Evolutionary conservation across 2,888 invertebrate species (phyloP).

Genomic region (Heteropelma amictum): DNA sequence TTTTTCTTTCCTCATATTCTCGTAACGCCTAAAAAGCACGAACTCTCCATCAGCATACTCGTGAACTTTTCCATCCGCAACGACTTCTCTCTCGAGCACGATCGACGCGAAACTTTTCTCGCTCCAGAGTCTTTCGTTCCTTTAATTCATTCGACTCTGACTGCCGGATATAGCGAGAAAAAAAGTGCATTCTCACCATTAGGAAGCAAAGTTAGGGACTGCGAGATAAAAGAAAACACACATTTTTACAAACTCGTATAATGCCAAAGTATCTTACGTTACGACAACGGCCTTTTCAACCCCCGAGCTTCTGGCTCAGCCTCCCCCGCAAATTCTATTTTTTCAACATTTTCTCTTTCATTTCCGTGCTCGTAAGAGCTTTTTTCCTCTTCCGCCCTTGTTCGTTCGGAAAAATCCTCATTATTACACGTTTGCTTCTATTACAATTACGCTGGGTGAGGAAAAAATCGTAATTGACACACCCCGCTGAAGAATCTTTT

Average conservation of each 20-base stretch:
- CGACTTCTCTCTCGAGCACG: neutral
- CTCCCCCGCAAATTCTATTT: neutral
- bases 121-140: slow-evolving; percentile 3
- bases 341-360: slow-evolving; percentile 10
- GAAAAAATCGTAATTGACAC: too few species aligned
- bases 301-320: neutral
- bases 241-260: slow-evolving; percentile 33
- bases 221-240: slow-evolving; percentile 4
- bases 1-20: neutral
- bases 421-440: neutral
- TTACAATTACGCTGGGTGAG: neutral
- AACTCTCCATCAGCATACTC: slow-evolving; percentile 31
- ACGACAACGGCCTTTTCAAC: slow-evolving; percentile 23
- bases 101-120: slow-evolving; percentile 43
- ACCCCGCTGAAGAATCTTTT: too few species aligned
- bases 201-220: slow-evolving; percentile 18
- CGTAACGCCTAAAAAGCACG: neutral
- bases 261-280: slow-evolving; percentile 41
- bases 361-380: neutral
- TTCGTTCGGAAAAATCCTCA: neutral
- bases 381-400: slow-evolving; percentile 1
- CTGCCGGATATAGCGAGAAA: neutral
- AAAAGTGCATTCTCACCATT: slow-evolving; percentile 38
- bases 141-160: slow-evolving; percentile 4
- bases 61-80: slow-evolving; percentile 36